Percentiles rank a stretch among this genome's conserved stretches.
Evolutionary conservation across 2,888 invertebrate genomes (phyloP).

Genomic region (Drosophila stalkeri): DNA sequence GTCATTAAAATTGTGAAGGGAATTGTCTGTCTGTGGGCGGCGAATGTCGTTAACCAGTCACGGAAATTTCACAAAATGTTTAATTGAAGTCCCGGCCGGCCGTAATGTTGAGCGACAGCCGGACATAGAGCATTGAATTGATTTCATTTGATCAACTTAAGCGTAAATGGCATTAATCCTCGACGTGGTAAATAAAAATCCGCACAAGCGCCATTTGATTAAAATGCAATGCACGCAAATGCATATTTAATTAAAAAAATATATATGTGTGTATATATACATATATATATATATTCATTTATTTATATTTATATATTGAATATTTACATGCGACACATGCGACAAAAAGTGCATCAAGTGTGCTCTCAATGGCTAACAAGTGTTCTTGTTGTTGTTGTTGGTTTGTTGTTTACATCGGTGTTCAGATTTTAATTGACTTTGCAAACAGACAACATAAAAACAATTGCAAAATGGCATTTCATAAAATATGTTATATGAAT

Average conservation of each 20-base stretch:
- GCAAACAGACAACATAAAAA: conserved; percentile 54
- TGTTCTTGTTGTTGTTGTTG: conserved; percentile 21
- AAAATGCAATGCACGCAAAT: conserved; percentile 71
- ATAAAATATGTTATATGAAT: conserved; percentile 29
- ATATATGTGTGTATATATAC: conserved; percentile 19
- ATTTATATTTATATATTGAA: conserved; percentile 19
- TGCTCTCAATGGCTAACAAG: conserved; percentile 37
- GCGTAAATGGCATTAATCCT: conserved; percentile 39
- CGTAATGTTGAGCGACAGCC: conserved; percentile 7
- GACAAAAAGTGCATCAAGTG: conserved; percentile 51
- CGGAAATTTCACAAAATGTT: conserved; percentile 36
- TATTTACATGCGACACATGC: conserved; percentile 41
- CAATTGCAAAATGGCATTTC: conserved; percentile 16
- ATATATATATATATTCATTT: not conserved
- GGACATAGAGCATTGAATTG: conserved; percentile 24
- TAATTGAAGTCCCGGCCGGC: conserved; percentile 48
- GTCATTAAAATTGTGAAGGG: conserved; percentile 38
- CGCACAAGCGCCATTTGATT: conserved; percentile 61
- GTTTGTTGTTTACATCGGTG: conserved; percentile 67
- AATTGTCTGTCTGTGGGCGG: conserved; percentile 15
- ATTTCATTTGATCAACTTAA: conserved; percentile 38
- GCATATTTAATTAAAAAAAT: conserved; percentile 74
- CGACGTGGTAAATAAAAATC: conserved; percentile 40
- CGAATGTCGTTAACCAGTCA: conserved; percentile 29
- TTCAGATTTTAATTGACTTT: conserved; percentile 75